Base-by-base conservation (phyloP, 2,888 invertebrate genomes). In the Orthosia incerta region DNA sequence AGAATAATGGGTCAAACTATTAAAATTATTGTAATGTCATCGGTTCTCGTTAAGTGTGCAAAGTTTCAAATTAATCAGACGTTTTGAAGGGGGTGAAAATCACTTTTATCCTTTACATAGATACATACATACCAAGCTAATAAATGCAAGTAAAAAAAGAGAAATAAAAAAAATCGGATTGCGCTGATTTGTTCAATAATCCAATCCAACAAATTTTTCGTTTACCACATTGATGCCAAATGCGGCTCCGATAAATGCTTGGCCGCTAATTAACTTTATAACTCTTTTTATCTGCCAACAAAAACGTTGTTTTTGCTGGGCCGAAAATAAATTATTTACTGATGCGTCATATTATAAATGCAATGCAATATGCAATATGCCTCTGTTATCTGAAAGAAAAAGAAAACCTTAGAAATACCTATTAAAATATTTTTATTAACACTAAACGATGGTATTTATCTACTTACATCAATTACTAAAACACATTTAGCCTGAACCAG, bases 401-500 rank as follows among this genome's bases (percentile, higher is more conserved):
- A 2, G 2, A 39, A 39, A 39, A 39, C 9, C n/a, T n/a, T n/a
- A 7, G 9, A 39, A 39, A 39, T 9, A 39, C 9, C 39, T 39
- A 39, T 18, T 11, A 12, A 31, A 57, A 26, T 11, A 7, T 23
- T 31, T 31, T 31, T 12, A 31, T 9, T 56, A 18, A 55, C 11
- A 13, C 3, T 23, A 62, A 79, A 61, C 20, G 18, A 71, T 69
- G 61, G 53, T 69, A 73, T 61, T 23, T 60, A 51, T 50, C 26
- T 31, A 50, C 31, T 46, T 48, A 45, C 71, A 76, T 71, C 62
- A 53, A 79, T 76, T 76, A 39, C 65, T 23, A 61, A 45, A 61
- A 70, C 59, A 59, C 23, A 83, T 86, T 79, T 75, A 85, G 74
- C 73, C 70, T 66, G 55, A 88, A 91, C 91, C 85, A 87, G 91